Evolutionary conservation across 2,797 vertebrate species (phyloP).

Genomic region (Carcharodon carcharias): DNA sequence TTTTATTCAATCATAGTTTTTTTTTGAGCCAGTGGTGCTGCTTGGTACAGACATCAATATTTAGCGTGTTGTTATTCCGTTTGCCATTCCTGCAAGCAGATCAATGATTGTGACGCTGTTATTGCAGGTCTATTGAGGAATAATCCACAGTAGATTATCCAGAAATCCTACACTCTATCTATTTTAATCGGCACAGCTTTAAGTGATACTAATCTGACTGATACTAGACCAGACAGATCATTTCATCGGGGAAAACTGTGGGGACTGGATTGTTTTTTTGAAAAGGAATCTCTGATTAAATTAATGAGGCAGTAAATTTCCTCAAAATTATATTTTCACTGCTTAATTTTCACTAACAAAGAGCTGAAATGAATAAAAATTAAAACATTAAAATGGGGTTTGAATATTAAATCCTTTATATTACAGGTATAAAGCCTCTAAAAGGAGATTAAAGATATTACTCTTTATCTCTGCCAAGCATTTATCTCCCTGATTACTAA

Average conservation of each 20-base stretch:
- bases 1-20: not conserved
- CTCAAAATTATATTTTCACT: conserved; percentile 15
- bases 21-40: not conserved
- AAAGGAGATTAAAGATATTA: conserved; percentile 37
- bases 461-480: conserved; percentile 36
- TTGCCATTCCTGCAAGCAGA: not conserved
- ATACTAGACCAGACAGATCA: conserved; percentile 35
- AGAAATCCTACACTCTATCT: conserved; percentile 30
- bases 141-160: conserved; percentile 33
- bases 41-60: not conserved
- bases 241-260: not conserved
- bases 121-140: conserved; percentile 32
- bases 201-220: conserved; percentile 36
- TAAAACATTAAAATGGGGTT: conserved; percentile 30
- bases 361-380: not conserved
- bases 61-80: not conserved
- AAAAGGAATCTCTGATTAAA: conserved; percentile 25
- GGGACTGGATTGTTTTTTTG: conserved; percentile 20
- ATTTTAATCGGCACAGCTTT: conserved; percentile 33
- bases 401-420: conserved; percentile 36
- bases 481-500: conserved; percentile 31
- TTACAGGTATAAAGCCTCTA: conserved; percentile 34
- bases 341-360: conserved; percentile 5
- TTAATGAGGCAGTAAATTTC: conserved; percentile 17
- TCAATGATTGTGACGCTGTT: conserved; percentile 13